A percentile compares a stretch with the other conserved stretches of the same genome.
phyloP scores from a whole-genome alignment of 1,140 invertebrate genomes.

The Meloidogyne hapla region DNA sequence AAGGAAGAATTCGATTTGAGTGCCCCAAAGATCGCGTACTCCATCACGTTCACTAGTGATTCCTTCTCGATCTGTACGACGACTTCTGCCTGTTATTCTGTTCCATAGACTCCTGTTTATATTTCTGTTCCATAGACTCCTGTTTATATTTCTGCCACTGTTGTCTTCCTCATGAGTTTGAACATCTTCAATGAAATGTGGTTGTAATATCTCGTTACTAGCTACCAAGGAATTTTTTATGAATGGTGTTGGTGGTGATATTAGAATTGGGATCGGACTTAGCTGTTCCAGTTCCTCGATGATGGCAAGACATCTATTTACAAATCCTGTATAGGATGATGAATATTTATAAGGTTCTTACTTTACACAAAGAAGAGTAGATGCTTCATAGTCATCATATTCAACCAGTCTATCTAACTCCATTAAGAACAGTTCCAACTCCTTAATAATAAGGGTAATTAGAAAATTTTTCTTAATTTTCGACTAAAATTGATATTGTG shows the following conservation, averaged over 20 bases:
- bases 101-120: constrained; percentile 22
- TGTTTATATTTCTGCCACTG: background rate
- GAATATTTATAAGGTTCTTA: background rate
- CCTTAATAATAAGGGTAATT: no score
- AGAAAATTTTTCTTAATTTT: no score
- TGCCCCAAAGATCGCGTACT: constrained; percentile 57
- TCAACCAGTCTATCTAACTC: constrained; percentile 10
- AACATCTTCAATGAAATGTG: background rate
- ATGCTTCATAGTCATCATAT: background rate
- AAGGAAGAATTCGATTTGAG: constrained; percentile 63
- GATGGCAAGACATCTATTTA: constrained; percentile 5
- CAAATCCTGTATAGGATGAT: background rate
- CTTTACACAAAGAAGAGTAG: constrained; percentile 9
- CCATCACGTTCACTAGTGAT: constrained; percentile 24
- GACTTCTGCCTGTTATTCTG: constrained; percentile 10
- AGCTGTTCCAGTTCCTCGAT: constrained; percentile 18
- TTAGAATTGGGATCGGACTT: background rate
- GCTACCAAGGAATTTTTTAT: background rate
- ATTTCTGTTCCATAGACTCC: background rate
- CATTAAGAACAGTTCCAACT: constrained; percentile 8
- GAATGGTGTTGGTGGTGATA: background rate
- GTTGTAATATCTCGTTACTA: background rate
- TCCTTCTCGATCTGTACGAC: background rate
- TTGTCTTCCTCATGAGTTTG: background rate
- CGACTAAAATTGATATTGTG: no score